phyloP scores from a whole-genome alignment of 37 sponge, comb jelly and placozoan genomes.

The Beroe forskalii region DNA sequence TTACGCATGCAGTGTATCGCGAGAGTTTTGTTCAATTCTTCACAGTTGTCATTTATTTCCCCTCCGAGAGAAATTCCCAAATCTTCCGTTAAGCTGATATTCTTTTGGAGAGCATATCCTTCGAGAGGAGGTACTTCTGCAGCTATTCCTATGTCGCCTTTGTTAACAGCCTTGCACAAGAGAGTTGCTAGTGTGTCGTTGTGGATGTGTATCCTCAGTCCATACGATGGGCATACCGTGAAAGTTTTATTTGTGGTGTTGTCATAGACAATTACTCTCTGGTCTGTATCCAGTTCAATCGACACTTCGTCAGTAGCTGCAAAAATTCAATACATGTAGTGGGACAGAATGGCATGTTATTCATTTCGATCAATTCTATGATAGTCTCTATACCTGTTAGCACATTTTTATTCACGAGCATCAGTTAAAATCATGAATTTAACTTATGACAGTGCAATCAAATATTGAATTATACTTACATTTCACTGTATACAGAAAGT shows the following conservation, averaged over 20 bases:
- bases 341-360: no score
- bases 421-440: no score
- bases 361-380: no score
- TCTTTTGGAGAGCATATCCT: no score
- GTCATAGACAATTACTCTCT: not conserved
- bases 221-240: not conserved
- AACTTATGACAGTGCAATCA: no score
- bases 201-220: not conserved
- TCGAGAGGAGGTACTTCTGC: not conserved
- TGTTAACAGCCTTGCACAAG: not conserved
- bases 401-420: no score
- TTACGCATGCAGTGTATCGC: not conserved
- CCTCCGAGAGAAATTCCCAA: not conserved
- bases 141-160: slow-evolving; percentile 4
- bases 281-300: not conserved
- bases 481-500: no score
- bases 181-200: slow-evolving; percentile 1
- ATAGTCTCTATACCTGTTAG: no score
- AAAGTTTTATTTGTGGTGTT: not conserved
- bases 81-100: no score
- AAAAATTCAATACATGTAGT: not conserved
- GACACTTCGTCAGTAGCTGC: not conserved
- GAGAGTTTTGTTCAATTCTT: not conserved
- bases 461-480: no score
- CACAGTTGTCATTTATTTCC: not conserved